Percentiles rank a stretch among this genome's conserved stretches.
These are phyloP conservation scores for Meteorus sp. DNA, from an alignment of 1,140 invertebrate genomes.

Conservation along the genomic window DNA sequence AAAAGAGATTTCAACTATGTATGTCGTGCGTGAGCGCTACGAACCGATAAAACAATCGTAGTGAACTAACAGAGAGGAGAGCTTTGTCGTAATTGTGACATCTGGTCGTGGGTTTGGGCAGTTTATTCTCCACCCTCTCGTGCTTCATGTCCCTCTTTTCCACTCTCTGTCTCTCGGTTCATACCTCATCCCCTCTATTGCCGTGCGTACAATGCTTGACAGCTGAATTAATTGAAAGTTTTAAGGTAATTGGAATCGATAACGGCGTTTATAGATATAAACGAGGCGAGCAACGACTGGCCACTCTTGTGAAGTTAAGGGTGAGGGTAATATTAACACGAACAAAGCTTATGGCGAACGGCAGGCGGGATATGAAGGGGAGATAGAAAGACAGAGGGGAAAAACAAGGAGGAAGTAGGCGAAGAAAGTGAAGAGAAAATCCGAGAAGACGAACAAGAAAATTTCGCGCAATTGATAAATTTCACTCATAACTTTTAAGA, in stretches of 20 bases:
- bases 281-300: slow-evolving; percentile 10
- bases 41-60: slow-evolving; percentile 47
- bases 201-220: slow-evolving; percentile 37
- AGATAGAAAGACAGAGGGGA: too few species aligned
- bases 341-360: too few species aligned
- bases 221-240: slow-evolving; percentile 53
- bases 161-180: slow-evolving; percentile 13
- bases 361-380: too few species aligned
- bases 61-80: slow-evolving; percentile 23
- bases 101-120: slow-evolving; percentile 29
- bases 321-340: too few species aligned
- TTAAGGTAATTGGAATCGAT: slow-evolving; percentile 50
- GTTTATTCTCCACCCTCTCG: background rate
- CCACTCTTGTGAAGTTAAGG: too few species aligned
- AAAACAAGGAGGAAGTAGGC: too few species aligned
- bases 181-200: slow-evolving; percentile 20
- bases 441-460: background rate
- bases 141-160: background rate
- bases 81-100: slow-evolving; percentile 37
- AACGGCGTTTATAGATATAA: slow-evolving; percentile 38
- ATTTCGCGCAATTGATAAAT: too few species aligned
- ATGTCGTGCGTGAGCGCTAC: slow-evolving; percentile 47
- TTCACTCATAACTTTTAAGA: too few species aligned
- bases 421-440: background rate
- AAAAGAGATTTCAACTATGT: slow-evolving; percentile 50